phyloP scores from a whole-genome alignment of 2,888 invertebrate genomes.

The Hirtodrosophila cameraria region DNA sequence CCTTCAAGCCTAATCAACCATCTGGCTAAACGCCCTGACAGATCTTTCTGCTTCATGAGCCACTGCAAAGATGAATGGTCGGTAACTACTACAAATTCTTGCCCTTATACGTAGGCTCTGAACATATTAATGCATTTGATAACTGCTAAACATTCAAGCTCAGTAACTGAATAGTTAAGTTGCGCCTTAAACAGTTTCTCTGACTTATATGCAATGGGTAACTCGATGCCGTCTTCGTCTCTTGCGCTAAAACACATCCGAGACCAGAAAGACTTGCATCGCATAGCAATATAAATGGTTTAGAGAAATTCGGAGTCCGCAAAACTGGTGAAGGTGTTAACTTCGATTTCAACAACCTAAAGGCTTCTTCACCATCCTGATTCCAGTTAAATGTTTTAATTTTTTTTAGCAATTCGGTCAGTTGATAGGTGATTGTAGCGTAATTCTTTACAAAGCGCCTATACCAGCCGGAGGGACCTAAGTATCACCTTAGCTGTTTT shows the following conservation, averaged over 20 bases:
- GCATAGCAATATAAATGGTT: background rate
- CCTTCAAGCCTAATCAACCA: no score
- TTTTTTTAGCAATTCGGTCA: background rate
- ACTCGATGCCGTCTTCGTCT: background rate
- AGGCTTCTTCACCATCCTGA: background rate
- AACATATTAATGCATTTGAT: no score
- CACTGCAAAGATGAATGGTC: background rate
- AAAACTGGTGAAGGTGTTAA: background rate
- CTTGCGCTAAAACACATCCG: background rate
- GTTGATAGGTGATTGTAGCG: background rate
- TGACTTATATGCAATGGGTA: background rate
- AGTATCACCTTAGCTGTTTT: background rate
- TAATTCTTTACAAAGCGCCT: background rate
- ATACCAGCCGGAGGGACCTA: background rate
- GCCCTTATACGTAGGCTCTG: no score
- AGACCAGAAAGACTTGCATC: background rate
- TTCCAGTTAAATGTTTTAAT: background rate
- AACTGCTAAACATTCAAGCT: no score
- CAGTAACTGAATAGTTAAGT: background rate
- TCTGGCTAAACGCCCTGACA: constrained; percentile 31
- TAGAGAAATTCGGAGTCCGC: background rate
- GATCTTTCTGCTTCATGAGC: constrained; percentile 16
- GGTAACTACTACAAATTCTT: background rate
- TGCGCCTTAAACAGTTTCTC: background rate
- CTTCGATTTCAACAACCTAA: background rate